Evolutionary conservation across 1,140 invertebrate species (phyloP), one percentile per base, ranked within the genome.

Genomic region (Arion vulgaris): DNA sequence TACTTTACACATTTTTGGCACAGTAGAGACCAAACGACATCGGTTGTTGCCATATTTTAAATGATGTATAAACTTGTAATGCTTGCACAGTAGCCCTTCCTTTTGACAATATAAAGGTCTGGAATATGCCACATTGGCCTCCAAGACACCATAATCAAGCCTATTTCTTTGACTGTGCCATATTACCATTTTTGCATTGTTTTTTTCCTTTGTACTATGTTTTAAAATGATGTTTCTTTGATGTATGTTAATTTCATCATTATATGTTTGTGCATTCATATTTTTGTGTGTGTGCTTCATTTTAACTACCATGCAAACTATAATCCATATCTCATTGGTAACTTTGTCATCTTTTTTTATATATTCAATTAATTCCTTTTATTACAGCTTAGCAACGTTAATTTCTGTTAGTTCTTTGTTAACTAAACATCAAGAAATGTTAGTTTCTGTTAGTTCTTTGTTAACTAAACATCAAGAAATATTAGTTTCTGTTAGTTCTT

Each of bases 21-120:
- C 26, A n/a, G 57, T 62, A 66, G 62, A 66, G 51, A 66, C 62
- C 62, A 7, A 66, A 66, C 28, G 17, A 66, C n/a, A 66, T 66
- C 62, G 28, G 19, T 66, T 2, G 62, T 32, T 66, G 62, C 62
- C 62, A 66, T 66, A 66, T 66, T 66, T 2, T 2, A 28, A 66
- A 32, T 66, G 62, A 66, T 66, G 62, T 66, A 57, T 57, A 57
- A 23, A 57, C 23, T 57, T 57, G 53, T 57, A 66, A 32, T 28
- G 62, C 62, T 66, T 66, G 62, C 32, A 66, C 62, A 66, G n/a
- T 32, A 17, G 62, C 62, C 28, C n/a, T 32, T 7, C 17, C n/a
- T 17, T 28, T 66, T n/a, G 62, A 28, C 62, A 32, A n/a, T 66
- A n/a, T n/a, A 32, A 17, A 66, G 62, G 28, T 34, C n/a, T 2